Percentiles rank a stretch among this genome's conserved stretches.
These are phyloP conservation scores for Doris montereyensis DNA, from an alignment of 2,888 invertebrate species.

Conservation along the genomic window DNA sequence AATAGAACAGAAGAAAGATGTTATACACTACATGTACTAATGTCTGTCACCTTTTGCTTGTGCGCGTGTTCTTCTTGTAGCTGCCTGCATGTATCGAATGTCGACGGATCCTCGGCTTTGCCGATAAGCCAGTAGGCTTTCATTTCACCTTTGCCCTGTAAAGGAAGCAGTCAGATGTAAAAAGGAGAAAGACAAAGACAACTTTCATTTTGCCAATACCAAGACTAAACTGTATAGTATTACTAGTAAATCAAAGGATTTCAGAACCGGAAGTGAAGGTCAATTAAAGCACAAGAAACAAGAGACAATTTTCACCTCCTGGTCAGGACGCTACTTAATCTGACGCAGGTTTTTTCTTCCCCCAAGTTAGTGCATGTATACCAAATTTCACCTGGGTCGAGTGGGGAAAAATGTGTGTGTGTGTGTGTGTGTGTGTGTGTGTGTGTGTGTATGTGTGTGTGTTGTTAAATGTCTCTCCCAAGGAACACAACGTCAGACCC, in stretches of 20 bases:
- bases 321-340: not conserved
- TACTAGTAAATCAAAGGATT: not conserved
- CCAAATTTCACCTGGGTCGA: not conserved
- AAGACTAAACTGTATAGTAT: not conserved
- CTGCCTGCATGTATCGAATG: slow-evolving; percentile 37
- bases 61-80: slow-evolving; percentile 43
- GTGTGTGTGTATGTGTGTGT: too few relatives aligned
- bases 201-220: too few relatives aligned
- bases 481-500: too few relatives aligned
- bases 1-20: too few relatives aligned
- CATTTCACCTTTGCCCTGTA: slow-evolving; percentile 84
- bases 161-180: not conserved
- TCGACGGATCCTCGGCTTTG: slow-evolving; percentile 50
- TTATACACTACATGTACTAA: too few relatives aligned
- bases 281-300: not conserved
- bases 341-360: too few relatives aligned
- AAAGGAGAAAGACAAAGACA: not conserved
- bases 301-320: not conserved
- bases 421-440: not conserved
- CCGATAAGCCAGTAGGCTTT: slow-evolving; percentile 83
- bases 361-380: too few relatives aligned
- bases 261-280: not conserved
- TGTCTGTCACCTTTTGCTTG: too few relatives aligned
- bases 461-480: too few relatives aligned
- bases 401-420: not conserved